Conservation (phyloP, 2,888 invertebrate genomes). For the Parochlus steinenii region DNA sequence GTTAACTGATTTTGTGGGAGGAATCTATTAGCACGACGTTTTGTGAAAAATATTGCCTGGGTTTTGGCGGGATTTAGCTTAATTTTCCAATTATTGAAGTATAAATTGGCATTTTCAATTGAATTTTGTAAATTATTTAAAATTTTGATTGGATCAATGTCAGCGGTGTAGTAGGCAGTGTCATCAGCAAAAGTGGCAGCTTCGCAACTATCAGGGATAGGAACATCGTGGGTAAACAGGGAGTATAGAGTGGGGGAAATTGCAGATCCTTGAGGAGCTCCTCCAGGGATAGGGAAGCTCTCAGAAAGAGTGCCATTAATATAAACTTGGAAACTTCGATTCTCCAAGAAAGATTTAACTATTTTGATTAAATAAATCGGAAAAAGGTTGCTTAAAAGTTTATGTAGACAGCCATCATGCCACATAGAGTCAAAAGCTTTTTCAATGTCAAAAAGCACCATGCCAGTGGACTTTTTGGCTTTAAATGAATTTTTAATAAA, state of each 20-base stretch:
- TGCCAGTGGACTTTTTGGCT: conserved; percentile 16
- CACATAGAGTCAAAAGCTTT: conserved; percentile 22
- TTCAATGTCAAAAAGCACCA: conserved; percentile 20
- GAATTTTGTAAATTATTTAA: too few species aligned
- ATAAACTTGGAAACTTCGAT: conserved; percentile 16
- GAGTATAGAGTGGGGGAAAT: conserved; percentile 16
- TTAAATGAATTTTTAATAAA: conserved; percentile 17
- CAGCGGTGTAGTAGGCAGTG: too few species aligned
- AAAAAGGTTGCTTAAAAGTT: conserved; percentile 15
- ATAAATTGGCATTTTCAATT: too few species aligned
- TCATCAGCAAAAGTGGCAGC: conserved; percentile 14
- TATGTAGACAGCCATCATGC: conserved; percentile 18
- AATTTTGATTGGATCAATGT: too few species aligned
- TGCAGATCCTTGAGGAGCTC: conserved; percentile 19
- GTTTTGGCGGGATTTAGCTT: too few species aligned
- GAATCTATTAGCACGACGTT: too few species aligned
- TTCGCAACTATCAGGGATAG: conserved; percentile 12
- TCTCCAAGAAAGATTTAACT: conserved; percentile 16
- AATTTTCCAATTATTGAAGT: too few species aligned
- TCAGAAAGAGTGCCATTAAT: conserved; percentile 14
- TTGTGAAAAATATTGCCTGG: too few species aligned
- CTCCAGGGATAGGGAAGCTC: conserved; percentile 15
- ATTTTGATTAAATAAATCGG: conserved; percentile 16
- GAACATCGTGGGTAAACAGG: conserved; percentile 16
- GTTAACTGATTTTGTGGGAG: too few species aligned